Percentiles rank a stretch among this genome's conserved stretches.
Conservation (phyloP, 1,140 invertebrate genomes). For the Brachionus asplanchnoidis region DNA sequence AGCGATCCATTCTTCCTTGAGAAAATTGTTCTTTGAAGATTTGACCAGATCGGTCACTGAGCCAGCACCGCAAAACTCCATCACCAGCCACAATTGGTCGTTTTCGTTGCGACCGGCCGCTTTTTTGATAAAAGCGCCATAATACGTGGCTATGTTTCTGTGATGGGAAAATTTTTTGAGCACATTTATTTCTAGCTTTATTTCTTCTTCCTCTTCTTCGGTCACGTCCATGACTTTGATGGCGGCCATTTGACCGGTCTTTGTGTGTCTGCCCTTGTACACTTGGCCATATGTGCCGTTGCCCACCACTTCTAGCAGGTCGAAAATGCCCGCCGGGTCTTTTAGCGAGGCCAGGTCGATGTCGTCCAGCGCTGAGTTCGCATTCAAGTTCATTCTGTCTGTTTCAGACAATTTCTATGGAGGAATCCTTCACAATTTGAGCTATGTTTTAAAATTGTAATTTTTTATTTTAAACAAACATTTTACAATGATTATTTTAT, state of each 20-base stretch:
- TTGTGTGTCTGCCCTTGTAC: conserved; percentile 98
- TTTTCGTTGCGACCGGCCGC: conserved; percentile 80
- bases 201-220: conserved; percentile 99
- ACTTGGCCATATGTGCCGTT: conserved; percentile 99
- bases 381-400: not conserved
- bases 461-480: conserved; percentile 17
- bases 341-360: conserved; percentile 56
- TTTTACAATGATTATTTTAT: conserved; percentile 14
- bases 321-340: conserved; percentile 99
- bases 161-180: conserved; percentile 97
- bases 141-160: conserved; percentile 98
- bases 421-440: not conserved
- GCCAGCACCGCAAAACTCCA: conserved; percentile 99
- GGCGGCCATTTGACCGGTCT: conserved; percentile 96
- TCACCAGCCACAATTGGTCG: conserved; percentile 97
- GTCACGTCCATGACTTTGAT: conserved; percentile 99
- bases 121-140: conserved; percentile 99
- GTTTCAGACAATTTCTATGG: not conserved
- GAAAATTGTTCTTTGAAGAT: conserved; percentile 71
- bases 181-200: conserved; percentile 98
- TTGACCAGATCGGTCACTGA: conserved; percentile 98
- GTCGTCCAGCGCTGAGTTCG: not conserved
- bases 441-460: not conserved
- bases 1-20: conserved; percentile 99
- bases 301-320: conserved; percentile 98